These are phyloP conservation scores for Germaria angustata DNA, from an alignment of 2,888 invertebrate species.

Conservation along the genomic window DNA sequence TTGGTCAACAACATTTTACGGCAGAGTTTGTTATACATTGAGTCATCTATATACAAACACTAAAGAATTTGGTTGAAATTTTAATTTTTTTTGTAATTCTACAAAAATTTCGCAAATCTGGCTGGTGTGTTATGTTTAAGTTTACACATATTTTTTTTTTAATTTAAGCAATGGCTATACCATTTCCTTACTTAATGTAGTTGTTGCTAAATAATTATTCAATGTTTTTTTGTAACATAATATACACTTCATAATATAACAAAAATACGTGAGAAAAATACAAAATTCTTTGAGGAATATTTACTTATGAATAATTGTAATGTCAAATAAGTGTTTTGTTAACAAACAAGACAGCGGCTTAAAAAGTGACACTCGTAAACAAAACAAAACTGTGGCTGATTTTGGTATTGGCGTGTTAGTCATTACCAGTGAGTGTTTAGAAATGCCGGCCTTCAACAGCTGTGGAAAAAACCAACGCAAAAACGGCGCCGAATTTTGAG, in stretches of 20 bases:
- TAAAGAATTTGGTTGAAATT: conserved; percentile 8
- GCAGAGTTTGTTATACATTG: conserved; percentile 47
- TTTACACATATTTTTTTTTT: conserved; percentile 56
- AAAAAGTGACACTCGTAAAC: not conserved
- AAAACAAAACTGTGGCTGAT: conserved; percentile 18
- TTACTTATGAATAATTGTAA: conserved; percentile 20
- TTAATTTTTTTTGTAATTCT: conserved; percentile 4
- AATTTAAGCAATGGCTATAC: conserved; percentile 10
- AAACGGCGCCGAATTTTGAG: conserved; percentile 44
- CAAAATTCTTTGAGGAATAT: conserved; percentile 49
- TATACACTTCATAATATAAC: conserved; percentile 16
- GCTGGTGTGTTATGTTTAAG: conserved; percentile 16
- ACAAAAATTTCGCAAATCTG: conserved; percentile 4
- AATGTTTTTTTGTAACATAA: conserved; percentile 27
- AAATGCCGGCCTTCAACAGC: conserved; percentile 21
- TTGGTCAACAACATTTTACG: conserved; percentile 77
- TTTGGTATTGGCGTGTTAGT: not conserved
- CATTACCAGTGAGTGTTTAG: not conserved
- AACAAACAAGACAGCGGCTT: conserved; percentile 33
- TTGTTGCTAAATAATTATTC: not conserved
- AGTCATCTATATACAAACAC: conserved; percentile 42
- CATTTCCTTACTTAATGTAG: conserved; percentile 25
- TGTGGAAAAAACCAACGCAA: conserved; percentile 16
- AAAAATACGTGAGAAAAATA: conserved; percentile 58
- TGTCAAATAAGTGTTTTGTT: conserved; percentile 26